A percentile compares a stretch with the other conserved stretches of the same genome.
These are phyloP conservation scores for Phyto melanocephala DNA, from an alignment of 2,888 invertebrate genomes.

Conservation along the genomic window DNA sequence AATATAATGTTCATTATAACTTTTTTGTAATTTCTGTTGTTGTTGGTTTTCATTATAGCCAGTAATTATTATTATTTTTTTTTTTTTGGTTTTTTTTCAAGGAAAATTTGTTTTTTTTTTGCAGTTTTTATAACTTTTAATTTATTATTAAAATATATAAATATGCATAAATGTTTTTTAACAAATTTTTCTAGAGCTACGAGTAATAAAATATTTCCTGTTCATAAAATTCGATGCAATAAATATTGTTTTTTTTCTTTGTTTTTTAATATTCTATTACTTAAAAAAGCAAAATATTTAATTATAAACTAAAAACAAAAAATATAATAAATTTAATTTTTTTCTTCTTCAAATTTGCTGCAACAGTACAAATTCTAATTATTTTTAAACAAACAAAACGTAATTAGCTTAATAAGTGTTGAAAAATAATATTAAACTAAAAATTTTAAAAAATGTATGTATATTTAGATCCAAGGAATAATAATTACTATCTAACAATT, in stretches of 20 bases:
- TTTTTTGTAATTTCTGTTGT: constrained; percentile 30
- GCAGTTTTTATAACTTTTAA: constrained; percentile 5
- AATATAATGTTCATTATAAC: constrained; percentile 53
- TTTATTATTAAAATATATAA: constrained; percentile 23
- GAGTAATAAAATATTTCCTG: constrained; percentile 31
- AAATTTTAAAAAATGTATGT: neutral
- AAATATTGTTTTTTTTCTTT: neutral
- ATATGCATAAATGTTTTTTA: neutral
- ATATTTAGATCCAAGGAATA: constrained; percentile 36
- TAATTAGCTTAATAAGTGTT: constrained; percentile 34
- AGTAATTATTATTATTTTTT: constrained; percentile 46
- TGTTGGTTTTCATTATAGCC: constrained; percentile 39
- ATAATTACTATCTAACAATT: too few relatives aligned
- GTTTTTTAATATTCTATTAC: neutral
- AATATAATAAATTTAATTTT: neutral
- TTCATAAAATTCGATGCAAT: neutral
- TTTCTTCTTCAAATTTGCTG: neutral
- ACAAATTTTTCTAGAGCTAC: neutral
- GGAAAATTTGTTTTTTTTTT: constrained; percentile 53
- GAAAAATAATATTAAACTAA: neutral
- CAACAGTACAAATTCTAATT: constrained; percentile 2
- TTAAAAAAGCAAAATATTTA: neutral
- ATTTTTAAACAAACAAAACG: constrained; percentile 38
- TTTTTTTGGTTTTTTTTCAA: constrained; percentile 48
- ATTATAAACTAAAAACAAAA: neutral